Conservation (phyloP, 92 coral and sea anemone species). For the Pocillopora meandrina region DNA sequence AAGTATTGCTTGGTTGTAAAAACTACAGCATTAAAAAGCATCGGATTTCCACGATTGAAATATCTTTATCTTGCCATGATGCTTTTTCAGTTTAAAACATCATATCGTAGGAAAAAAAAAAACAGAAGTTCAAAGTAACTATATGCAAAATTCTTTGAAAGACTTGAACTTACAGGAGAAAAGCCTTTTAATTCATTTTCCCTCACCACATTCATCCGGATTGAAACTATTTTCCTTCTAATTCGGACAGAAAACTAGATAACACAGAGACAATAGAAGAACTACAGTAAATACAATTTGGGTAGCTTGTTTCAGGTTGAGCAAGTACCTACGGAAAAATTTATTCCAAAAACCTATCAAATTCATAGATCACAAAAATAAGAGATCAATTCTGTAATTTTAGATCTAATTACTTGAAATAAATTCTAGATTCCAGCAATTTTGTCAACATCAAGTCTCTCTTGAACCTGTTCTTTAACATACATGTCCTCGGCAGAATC, state of each 20-base stretch:
- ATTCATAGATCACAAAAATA: neutral
- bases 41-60: no score
- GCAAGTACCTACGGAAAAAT: neutral
- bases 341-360: neutral
- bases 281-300: neutral
- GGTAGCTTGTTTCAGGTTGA: constrained; percentile 8
- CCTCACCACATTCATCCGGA: constrained; percentile 4
- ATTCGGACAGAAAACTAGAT: no score
- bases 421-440: constrained; percentile 11
- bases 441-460: constrained; percentile 14
- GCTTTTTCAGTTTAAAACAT: no score
- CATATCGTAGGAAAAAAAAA: no score
- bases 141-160: no score
- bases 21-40: no score
- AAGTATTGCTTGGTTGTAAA: no score
- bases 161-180: no score
- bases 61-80: no score
- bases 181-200: neutral
- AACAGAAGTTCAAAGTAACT: no score
- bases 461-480: neutral
- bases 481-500: constrained; percentile 39
- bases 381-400: no score
- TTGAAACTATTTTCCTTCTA: neutral
- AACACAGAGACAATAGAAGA: no score
- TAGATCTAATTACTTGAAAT: neutral